These are phyloP conservation scores for Netelia fuscicornis DNA, from an alignment of 2,888 invertebrate species.

Conservation along the genomic window DNA sequence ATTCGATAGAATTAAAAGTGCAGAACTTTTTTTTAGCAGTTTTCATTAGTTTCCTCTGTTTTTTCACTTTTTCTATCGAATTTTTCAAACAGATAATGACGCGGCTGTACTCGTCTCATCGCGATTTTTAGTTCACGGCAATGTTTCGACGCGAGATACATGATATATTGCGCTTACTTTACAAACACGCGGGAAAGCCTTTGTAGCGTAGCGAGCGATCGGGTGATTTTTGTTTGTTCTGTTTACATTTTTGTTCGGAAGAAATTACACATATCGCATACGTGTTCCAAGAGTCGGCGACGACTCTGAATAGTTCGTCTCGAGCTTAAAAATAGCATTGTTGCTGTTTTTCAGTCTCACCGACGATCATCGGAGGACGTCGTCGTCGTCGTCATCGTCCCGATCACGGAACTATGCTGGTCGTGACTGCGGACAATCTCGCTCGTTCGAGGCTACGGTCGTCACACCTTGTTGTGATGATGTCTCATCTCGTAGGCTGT, in stretches of 20 bases:
- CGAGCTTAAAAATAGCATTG: conserved; percentile 37
- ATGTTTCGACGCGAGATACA: conserved; percentile 35
- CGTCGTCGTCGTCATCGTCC: conserved; percentile 32
- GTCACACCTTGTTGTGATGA: conserved; percentile 90
- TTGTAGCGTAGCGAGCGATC: conserved; percentile 21
- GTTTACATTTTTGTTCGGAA: conserved; percentile 38
- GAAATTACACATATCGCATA: conserved; percentile 32
- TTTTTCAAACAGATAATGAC: conserved; percentile 34
- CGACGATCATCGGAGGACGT: conserved; percentile 16
- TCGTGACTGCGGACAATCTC: conserved; percentile 71
- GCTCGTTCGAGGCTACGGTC: conserved; percentile 75
- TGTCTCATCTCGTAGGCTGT: conserved; percentile 91
- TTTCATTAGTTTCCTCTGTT: conserved; percentile 10
- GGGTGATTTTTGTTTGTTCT: conserved; percentile 6
- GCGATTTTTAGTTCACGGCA: conserved; percentile 21
- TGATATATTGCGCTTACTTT: conserved; percentile 31
- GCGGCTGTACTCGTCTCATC: conserved; percentile 18
- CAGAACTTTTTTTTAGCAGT: not conserved
- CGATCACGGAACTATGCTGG: conserved; percentile 74
- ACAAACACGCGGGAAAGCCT: conserved; percentile 20
- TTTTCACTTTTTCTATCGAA: conserved; percentile 41
- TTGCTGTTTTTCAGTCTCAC: conserved; percentile 43
- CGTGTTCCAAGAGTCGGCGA: conserved; percentile 15
- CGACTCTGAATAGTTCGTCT: not conserved
- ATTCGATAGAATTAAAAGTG: conserved; percentile 35